Conservation (phyloP, 2,888 invertebrate genomes). For the Aphodius granarius region DNA sequence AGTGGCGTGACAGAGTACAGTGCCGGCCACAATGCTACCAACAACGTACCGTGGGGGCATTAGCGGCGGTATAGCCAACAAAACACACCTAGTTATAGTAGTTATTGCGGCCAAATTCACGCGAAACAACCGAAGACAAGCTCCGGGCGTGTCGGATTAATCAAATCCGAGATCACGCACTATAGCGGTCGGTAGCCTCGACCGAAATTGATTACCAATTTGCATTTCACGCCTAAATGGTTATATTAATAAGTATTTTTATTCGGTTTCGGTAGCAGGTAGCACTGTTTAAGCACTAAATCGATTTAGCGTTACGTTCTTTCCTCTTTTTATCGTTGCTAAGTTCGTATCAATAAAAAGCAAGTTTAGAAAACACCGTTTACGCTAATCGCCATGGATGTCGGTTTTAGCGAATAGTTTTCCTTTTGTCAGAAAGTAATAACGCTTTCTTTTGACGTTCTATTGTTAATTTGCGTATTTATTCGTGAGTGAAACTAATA, state of each 20-base stretch:
- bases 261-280: neutral
- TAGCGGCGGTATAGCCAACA: neutral
- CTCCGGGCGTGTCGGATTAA: neutral
- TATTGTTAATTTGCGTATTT: neutral
- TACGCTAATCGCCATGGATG: neutral
- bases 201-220: neutral
- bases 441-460: neutral
- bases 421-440: neutral
- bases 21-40: neutral
- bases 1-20: neutral
- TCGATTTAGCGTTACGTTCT: neutral
- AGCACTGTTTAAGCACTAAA: neutral
- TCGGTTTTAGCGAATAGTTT: neutral
- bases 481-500: neutral
- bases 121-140: neutral
- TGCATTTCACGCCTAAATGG: neutral
- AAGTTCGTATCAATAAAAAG: neutral
- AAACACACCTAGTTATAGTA: neutral
- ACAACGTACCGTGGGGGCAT: neutral
- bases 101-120: neutral
- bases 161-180: neutral
- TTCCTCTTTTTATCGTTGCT: neutral
- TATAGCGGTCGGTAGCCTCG: neutral
- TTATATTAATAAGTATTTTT: neutral
- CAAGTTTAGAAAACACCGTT: neutral